Conservation (phyloP, 1,140 invertebrate species). For the Calephelis nemesis region DNA sequence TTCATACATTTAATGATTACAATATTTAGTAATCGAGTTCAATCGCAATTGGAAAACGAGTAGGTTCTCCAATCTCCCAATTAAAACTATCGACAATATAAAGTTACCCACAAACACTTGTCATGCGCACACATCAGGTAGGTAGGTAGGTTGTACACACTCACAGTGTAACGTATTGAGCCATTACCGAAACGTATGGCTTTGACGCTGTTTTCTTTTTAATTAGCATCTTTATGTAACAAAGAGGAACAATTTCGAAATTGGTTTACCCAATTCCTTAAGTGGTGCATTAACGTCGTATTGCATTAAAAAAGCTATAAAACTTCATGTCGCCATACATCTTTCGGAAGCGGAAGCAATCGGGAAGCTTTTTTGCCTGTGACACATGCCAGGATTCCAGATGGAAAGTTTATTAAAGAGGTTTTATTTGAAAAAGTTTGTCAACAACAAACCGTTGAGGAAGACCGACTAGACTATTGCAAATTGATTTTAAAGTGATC, state of each 20-base stretch:
- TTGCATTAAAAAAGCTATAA: conserved; percentile 21
- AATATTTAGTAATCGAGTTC: too few species aligned
- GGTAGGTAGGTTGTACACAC: background rate
- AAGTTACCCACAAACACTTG: background rate
- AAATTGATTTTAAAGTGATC: conserved; percentile 67
- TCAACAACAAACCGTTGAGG: conserved; percentile 47
- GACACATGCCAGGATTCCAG: conserved; percentile 58
- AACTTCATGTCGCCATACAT: conserved; percentile 31
- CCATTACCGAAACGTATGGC: conserved; percentile 4
- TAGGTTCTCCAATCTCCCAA: too few species aligned
- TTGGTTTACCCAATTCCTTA: conserved; percentile 5
- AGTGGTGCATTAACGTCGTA: conserved; percentile 12
- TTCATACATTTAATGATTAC: too few species aligned
- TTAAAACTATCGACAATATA: too few species aligned
- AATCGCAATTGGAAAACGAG: too few species aligned
- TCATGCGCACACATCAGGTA: background rate
- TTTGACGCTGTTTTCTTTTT: conserved; percentile 24
- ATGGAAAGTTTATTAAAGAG: conserved; percentile 40
- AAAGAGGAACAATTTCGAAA: conserved; percentile 32
- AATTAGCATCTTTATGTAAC: conserved; percentile 36
- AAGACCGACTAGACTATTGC: conserved; percentile 68
- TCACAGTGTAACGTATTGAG: background rate
- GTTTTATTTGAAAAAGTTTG: conserved; percentile 40
- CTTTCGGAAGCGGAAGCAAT: conserved; percentile 43
- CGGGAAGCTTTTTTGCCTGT: conserved; percentile 56